These are phyloP conservation scores for Athetis lepigone DNA, from an alignment of 2,888 invertebrate genomes.

Conservation along the genomic window DNA sequence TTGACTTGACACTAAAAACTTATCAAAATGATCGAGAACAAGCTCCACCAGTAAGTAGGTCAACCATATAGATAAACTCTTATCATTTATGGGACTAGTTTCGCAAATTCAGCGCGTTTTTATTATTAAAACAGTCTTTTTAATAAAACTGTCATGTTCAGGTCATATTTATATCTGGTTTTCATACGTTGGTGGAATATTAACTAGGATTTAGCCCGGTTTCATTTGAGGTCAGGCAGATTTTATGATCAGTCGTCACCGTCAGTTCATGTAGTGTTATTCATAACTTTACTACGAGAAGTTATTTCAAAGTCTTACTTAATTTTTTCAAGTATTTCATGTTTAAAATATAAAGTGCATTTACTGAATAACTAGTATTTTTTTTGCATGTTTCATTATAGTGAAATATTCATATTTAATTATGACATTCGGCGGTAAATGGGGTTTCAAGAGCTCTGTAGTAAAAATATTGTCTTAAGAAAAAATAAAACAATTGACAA, in stretches of 20 bases:
- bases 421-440: too few species aligned
- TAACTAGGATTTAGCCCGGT: conserved; percentile 18
- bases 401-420: too few species aligned
- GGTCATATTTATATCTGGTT: not conserved
- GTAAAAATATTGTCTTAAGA: too few species aligned
- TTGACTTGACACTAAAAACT: not conserved
- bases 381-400: too few species aligned
- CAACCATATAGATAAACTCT: conserved; percentile 24
- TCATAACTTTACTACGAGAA: conserved; percentile 5
- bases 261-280: not conserved
- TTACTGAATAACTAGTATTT: too few species aligned
- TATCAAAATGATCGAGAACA: conserved; percentile 26
- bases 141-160: conserved; percentile 23
- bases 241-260: conserved; percentile 15
- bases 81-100: conserved; percentile 27
- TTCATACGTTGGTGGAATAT: conserved; percentile 23
- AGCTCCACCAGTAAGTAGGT: conserved; percentile 23
- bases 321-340: too few species aligned
- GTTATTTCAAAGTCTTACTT: not conserved
- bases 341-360: too few species aligned
- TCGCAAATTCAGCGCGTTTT: not conserved
- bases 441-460: too few species aligned
- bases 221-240: conserved; percentile 17
- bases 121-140: conserved; percentile 32
- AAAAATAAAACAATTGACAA: too few species aligned